These are phyloP conservation scores for Puntigrus tetrazona DNA, from an alignment of 2,113 vertebrate species.

Conservation along the genomic window DNA sequence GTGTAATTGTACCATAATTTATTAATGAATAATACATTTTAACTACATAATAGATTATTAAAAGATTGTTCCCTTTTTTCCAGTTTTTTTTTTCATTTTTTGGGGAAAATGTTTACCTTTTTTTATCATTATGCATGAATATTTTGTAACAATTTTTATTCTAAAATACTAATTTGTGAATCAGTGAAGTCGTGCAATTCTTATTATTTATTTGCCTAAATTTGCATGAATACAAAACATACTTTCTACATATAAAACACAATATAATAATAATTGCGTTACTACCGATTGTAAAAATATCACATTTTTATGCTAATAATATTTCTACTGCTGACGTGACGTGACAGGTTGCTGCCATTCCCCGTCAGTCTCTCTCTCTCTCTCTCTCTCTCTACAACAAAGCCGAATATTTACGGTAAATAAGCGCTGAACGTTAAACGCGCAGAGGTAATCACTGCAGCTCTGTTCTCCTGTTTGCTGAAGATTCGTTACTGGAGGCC, in stretches of 20 bases:
- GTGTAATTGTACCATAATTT: too few species aligned
- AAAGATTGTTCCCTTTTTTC: too few species aligned
- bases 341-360: conserved; percentile 56
- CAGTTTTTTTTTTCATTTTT: too few species aligned
- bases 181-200: too few species aligned
- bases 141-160: too few species aligned
- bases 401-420: neutral
- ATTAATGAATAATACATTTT: too few species aligned
- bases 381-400: neutral
- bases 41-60: too few species aligned
- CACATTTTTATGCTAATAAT: neutral
- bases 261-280: too few species aligned
- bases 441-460: conserved; percentile 73
- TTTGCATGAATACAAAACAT: too few species aligned
- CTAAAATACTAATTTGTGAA: too few species aligned
- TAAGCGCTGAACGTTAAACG: conserved; percentile 31
- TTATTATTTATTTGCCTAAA: too few species aligned
- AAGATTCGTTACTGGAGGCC: conserved; percentile 38
- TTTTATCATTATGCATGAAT: neutral
- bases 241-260: too few species aligned
- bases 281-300: neutral
- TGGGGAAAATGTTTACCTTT: neutral
- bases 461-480: conserved; percentile 45
- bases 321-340: neutral
- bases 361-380: neutral